Percentiles rank a stretch among this genome's conserved stretches.
phyloP scores from a whole-genome alignment of 2,888 invertebrate species.

The Oithona nana region DNA sequence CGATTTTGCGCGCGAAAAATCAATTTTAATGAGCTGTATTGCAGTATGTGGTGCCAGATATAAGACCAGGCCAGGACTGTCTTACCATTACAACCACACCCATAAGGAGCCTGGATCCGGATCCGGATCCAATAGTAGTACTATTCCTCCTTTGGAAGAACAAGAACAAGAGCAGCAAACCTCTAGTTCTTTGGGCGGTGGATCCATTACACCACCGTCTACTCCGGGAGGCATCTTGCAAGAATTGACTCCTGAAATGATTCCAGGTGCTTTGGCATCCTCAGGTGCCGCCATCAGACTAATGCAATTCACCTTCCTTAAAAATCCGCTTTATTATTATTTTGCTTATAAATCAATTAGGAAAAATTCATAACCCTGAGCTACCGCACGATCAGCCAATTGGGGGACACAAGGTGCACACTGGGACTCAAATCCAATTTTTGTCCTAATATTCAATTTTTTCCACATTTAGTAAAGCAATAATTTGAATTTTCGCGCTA shows the following conservation, averaged over 20 bases:
- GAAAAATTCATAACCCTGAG: no score
- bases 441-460: no score
- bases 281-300: background rate
- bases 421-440: no score
- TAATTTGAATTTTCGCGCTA: no score
- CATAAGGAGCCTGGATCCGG: conserved; percentile 35
- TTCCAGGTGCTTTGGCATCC: no score
- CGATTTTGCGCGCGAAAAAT: no score
- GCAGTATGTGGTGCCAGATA: conserved; percentile 86
- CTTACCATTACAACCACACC: conserved; percentile 85
- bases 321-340: background rate
- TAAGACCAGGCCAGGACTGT: conserved; percentile 86
- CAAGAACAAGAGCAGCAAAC: background rate
- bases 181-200: background rate
- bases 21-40: conserved; percentile 25
- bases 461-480: no score
- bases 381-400: no score
- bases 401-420: no score
- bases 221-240: no score
- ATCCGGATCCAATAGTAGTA: background rate
- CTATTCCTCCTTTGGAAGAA: no score
- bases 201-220: background rate
- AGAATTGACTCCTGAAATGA: background rate
- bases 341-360: no score
- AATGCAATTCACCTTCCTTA: background rate